A percentile compares a stretch with the other conserved stretches of the same genome.
Conservation (phyloP, 1,140 invertebrate genomes). For the Schlechtendalia chinensis region DNA sequence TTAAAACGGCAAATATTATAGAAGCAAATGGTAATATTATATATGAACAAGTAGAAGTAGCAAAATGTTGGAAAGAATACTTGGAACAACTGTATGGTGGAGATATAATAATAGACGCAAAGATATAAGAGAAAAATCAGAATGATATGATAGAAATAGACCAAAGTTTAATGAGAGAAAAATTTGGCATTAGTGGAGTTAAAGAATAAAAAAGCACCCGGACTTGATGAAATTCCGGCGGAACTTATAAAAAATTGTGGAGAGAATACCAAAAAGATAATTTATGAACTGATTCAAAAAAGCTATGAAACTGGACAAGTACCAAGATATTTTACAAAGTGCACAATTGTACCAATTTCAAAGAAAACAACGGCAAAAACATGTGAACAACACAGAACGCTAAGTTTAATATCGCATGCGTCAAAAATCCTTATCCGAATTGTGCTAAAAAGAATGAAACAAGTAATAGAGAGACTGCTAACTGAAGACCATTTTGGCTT, state of each 20-base stretch:
- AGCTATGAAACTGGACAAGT: neutral
- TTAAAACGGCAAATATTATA: neutral
- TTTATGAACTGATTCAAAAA: conserved; percentile 19
- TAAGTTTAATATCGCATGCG: conserved; percentile 15
- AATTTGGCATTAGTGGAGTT: neutral
- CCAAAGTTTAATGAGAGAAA: neutral
- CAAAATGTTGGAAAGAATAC: neutral
- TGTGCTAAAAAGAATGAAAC: neutral
- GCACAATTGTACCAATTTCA: conserved; percentile 4
- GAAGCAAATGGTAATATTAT: neutral
- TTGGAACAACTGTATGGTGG: neutral
- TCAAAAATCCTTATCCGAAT: conserved; percentile 26
- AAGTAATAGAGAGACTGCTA: neutral
- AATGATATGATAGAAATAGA: neutral
- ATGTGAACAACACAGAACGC: conserved; percentile 7
- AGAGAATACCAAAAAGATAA: conserved; percentile 4
- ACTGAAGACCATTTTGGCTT: conserved; percentile 2
- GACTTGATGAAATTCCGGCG: conserved; percentile 18
- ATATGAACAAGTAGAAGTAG: neutral
- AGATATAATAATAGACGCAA: neutral
- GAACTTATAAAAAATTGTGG: conserved; percentile 7
- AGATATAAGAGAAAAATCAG: neutral
- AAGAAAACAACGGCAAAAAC: conserved; percentile 22
- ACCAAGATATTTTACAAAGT: conserved; percentile 20
- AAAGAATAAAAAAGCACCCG: conserved; percentile 15